Evolutionary conservation across 92 coral and sea anemone genomes (phyloP).

Genomic region (Porites divaricata): DNA sequence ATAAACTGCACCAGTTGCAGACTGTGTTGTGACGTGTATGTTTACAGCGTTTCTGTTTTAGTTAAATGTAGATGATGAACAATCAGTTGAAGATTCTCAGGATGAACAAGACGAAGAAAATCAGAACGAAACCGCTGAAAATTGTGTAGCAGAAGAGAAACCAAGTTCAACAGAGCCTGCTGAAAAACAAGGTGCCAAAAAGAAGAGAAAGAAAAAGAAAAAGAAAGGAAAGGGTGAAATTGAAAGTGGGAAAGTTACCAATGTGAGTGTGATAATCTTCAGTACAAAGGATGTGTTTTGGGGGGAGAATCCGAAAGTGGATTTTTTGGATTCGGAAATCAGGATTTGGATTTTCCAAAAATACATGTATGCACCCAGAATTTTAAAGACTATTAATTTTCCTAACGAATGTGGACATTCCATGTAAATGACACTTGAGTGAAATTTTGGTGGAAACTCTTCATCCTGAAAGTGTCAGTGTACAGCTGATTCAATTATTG

Average conservation of each 20-base stretch:
- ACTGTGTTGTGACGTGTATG: background rate
- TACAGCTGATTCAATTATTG: too few species aligned
- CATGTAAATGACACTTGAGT: too few species aligned
- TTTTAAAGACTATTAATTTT: too few species aligned
- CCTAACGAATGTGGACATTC: too few species aligned
- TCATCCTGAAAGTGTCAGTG: too few species aligned
- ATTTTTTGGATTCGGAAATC: too few species aligned
- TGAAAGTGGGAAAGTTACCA: conserved; percentile 32
- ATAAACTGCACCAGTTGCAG: too few species aligned
- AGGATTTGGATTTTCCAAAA: too few species aligned
- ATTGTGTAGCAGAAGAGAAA: conserved; percentile 42
- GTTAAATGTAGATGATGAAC: conserved; percentile 65
- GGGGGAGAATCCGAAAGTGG: background rate
- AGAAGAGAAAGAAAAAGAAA: conserved; percentile 74
- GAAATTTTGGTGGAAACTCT: too few species aligned
- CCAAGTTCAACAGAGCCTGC: conserved; percentile 24
- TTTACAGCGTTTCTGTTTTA: background rate
- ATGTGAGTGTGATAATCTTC: conserved; percentile 3
- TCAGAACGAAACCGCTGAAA: conserved; percentile 20
- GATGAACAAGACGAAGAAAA: conserved; percentile 58
- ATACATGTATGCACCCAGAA: too few species aligned
- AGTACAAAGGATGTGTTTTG: background rate
- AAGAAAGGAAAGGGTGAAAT: conserved; percentile 65
- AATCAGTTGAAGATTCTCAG: conserved; percentile 60
- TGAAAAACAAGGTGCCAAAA: conserved; percentile 53